Evolutionary conservation across 1,140 invertebrate species (phyloP).

Genomic region (Colletes latitarsis): DNA sequence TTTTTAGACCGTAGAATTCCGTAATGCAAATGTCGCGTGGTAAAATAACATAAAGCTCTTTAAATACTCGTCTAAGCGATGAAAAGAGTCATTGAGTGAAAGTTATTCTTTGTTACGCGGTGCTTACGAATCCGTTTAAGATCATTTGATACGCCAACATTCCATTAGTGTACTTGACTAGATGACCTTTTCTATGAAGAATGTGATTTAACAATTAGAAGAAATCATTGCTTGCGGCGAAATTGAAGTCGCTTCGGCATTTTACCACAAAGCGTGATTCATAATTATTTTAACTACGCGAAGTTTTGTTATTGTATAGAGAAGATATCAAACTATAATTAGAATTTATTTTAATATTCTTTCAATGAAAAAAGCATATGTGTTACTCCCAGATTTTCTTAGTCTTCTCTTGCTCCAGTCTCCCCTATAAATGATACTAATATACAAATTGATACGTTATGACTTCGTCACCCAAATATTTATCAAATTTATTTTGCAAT

Average conservation of each 20-base stretch:
- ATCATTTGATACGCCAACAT: constrained; percentile 31
- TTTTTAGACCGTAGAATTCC: too few relatives aligned
- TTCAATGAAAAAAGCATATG: too few relatives aligned
- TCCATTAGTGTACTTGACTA: constrained; percentile 12
- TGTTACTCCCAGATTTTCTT: too few relatives aligned
- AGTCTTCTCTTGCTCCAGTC: too few relatives aligned
- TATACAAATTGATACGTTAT: too few relatives aligned
- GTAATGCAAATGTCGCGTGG: not conserved
- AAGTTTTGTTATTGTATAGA: not conserved
- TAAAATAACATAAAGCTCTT: not conserved
- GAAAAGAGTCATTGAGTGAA: constrained; percentile 28
- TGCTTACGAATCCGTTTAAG: constrained; percentile 11
- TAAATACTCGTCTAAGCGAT: not conserved
- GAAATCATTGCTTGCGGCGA: not conserved
- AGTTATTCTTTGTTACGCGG: constrained; percentile 12
- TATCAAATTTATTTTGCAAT: too few relatives aligned
- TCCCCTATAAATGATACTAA: too few relatives aligned
- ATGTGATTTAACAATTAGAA: constrained; percentile 6
- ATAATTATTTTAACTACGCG: not conserved
- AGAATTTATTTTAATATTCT: too few relatives aligned
- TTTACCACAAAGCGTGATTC: not conserved
- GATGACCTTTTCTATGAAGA: constrained; percentile 43
- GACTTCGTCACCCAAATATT: too few relatives aligned
- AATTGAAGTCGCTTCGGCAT: not conserved
- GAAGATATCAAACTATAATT: too few relatives aligned